A percentile compares a stretch with the other conserved stretches of the same genome.
Conservation (phyloP, 2,797 vertebrate genomes). For the Scleropages formosus region DNA sequence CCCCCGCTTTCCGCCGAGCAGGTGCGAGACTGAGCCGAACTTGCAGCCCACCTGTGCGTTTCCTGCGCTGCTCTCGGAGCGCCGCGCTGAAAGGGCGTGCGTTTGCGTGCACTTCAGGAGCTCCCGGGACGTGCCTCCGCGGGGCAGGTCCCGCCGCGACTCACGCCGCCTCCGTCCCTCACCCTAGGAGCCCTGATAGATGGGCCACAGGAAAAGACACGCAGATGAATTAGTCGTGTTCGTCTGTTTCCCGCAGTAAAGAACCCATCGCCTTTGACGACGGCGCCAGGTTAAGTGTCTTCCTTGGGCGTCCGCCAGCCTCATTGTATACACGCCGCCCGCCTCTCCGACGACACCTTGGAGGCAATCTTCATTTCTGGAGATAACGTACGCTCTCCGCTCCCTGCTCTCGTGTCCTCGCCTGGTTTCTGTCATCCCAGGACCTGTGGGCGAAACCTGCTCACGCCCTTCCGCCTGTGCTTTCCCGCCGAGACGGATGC, state of each 20-base stretch:
- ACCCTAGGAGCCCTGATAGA: neutral
- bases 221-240: too few species aligned
- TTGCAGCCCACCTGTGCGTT: constrained; percentile 28
- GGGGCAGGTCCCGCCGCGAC: neutral
- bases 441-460: too few species aligned
- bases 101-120: neutral
- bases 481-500: too few species aligned
- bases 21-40: constrained; percentile 36
- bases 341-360: too few species aligned
- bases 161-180: neutral
- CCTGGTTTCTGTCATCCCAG: too few species aligned
- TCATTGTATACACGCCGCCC: neutral
- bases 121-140: neutral
- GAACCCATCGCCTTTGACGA: constrained; percentile 19
- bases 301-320: neutral
- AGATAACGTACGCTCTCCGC: neutral
- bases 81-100: too few species aligned
- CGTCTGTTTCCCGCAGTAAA: neutral
- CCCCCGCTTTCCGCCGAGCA: constrained; percentile 20
- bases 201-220: neutral
- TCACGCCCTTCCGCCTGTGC: too few species aligned
- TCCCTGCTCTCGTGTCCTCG: too few species aligned
- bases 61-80: neutral
- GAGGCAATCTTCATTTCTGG: neutral
- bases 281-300: neutral